phyloP scores from a whole-genome alignment of 2,888 invertebrate species.

The Sympetrum striolatum region DNA sequence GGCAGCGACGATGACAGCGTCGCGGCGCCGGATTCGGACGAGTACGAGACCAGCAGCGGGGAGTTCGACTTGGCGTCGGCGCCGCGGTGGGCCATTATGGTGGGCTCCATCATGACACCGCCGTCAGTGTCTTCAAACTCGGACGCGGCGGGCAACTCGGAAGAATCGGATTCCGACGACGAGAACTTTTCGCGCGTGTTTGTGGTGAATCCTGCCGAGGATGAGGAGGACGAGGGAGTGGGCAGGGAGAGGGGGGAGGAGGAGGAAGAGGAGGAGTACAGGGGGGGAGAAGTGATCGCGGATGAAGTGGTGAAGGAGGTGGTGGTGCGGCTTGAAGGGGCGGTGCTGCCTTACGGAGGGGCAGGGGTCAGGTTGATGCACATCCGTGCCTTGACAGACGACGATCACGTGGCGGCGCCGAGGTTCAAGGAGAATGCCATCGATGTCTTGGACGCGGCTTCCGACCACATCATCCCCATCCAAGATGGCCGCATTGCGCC shows the following conservation, averaged over 20 bases:
- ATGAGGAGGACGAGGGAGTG: conserved; percentile 47
- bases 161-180: conserved; percentile 44
- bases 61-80: conserved; percentile 63
- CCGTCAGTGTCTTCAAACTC: not conserved
- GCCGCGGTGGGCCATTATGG: conserved; percentile 49
- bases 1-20: conserved; percentile 63
- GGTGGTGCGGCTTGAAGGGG: conserved; percentile 52
- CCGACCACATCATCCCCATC: not conserved
- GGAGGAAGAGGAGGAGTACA: conserved; percentile 53
- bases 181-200: conserved; percentile 57
- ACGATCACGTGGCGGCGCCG: conserved; percentile 26
- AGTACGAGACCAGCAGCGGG: conserved; percentile 66
- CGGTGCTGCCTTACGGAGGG: conserved; percentile 53
- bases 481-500: not conserved
- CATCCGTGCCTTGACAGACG: not conserved
- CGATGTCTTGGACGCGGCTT: not conserved
- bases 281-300: conserved; percentile 48
- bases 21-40: conserved; percentile 68
- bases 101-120: not conserved
- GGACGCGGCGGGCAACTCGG: conserved; percentile 30
- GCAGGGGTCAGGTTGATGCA: conserved; percentile 49
- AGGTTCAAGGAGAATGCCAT: not conserved
- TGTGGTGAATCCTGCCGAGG: conserved; percentile 55
- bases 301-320: conserved; percentile 48
- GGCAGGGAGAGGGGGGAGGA: conserved; percentile 51